Evolutionary conservation across 2,888 invertebrate genomes (phyloP), one percentile per base, ranked within the genome.

Genomic region (Himalopsyche japonica): DNA sequence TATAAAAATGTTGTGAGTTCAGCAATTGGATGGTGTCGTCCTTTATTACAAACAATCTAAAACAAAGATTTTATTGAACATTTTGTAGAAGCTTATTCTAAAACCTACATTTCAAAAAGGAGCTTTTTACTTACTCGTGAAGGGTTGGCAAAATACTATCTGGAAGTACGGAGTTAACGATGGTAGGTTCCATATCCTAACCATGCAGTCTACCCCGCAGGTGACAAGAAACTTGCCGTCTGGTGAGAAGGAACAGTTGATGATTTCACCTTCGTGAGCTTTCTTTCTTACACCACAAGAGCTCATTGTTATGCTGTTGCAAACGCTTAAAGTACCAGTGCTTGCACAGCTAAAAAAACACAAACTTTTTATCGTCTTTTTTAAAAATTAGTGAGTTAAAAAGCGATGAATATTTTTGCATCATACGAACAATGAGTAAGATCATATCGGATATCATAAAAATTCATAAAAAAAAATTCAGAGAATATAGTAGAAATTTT

Each of bases 61-160:
- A 32, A 32, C 3, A 32, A 32, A 6, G 32, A 32, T 32, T 32
- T 32, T 6, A 32, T 32, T 32, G 3, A 3, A 32, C 3, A 3
- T 32, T 32, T 6, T 20, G n/a, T 20, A 30, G 15, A 12, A 30
- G 20, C 70, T 10, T 30, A 20, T 30, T 20, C 1, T 7, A 32
- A 32, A 32, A 32, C 6, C 32, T 32, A 6, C 32, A 32, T 6
- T 32, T 32, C 76, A 27, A 10, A 30, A 24, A 18, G 76, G 3
- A 12, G 3, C 8, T 76, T 78, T 76, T 32, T 18, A 64, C 85
- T 87, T 86, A 88, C 84, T 47, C 84, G 86, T 82, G 88, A 88
- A 87, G 88, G 88, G 88, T 88, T 87, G 86, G 88, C 87, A 87
- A 88, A n/a, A 88, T 86, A 88, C 87, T 84, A 88, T 87, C 86